These are phyloP conservation scores for Micropoecilia bifurca DNA, from an alignment of 2,797 vertebrate species.

Conservation along the genomic window DNA sequence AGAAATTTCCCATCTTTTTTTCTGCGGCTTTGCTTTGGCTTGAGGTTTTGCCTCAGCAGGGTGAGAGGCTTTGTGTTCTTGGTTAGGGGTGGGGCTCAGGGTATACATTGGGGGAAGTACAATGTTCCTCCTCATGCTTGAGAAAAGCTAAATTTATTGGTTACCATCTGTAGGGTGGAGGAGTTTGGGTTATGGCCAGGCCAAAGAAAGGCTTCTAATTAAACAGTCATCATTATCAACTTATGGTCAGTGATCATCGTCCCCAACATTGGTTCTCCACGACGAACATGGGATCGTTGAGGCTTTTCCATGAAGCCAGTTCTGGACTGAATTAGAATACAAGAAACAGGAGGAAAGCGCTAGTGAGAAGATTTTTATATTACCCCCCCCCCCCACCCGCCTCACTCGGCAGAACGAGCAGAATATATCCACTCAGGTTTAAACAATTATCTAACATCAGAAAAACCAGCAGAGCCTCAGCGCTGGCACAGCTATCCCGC, in stretches of 20 bases:
- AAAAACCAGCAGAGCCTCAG: constrained; percentile 71
- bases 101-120: constrained; percentile 69
- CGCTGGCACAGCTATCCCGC: constrained; percentile 67
- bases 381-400: too few relatives aligned
- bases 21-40: constrained; percentile 31
- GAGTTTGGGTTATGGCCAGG: constrained; percentile 81
- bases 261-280: constrained; percentile 76
- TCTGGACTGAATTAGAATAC: constrained; percentile 81
- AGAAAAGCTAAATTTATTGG: constrained; percentile 85
- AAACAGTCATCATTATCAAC: constrained; percentile 90
- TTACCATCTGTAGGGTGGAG: constrained; percentile 87
- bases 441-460: constrained; percentile 84
- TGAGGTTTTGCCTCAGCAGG: constrained; percentile 52
- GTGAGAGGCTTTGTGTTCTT: constrained; percentile 73
- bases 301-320: constrained; percentile 73
- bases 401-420: constrained; percentile 69
- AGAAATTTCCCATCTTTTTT: constrained; percentile 1
- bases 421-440: constrained; percentile 82
- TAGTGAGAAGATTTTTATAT: constrained; percentile 49
- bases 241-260: constrained; percentile 82
- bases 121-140: constrained; percentile 79
- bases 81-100: constrained; percentile 79
- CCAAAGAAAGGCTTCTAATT: constrained; percentile 88
- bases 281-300: constrained; percentile 81
- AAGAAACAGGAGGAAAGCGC: constrained; percentile 72